These are phyloP conservation scores for Sinosuthora webbiana DNA, from an alignment of 2,113 vertebrate genomes.

Conservation along the genomic window DNA sequence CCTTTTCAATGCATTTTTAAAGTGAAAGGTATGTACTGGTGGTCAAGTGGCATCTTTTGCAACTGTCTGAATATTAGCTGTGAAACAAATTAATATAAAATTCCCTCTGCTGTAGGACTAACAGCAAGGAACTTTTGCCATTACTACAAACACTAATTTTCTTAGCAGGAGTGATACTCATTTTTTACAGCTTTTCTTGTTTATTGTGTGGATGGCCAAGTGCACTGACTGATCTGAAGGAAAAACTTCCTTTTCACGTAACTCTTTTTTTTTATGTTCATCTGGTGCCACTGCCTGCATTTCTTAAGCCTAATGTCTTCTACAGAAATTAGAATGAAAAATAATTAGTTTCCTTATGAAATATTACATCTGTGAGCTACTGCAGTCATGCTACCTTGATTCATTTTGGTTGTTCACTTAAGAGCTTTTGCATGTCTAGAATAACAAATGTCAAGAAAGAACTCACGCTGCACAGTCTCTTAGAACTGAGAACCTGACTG, in stretches of 20 bases:
- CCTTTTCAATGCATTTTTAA: neutral
- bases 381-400: neutral
- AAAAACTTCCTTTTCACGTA: neutral
- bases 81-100: neutral
- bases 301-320: neutral
- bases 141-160: neutral
- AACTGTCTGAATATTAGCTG: neutral
- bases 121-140: neutral
- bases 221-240: neutral
- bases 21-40: neutral
- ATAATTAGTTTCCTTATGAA: neutral
- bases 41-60: neutral
- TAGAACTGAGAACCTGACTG: neutral
- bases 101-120: neutral
- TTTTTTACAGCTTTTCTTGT: neutral
- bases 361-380: neutral
- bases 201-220: neutral
- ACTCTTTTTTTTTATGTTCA: neutral
- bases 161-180: neutral
- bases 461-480: neutral
- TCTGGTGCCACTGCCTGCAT: neutral
- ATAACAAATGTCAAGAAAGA: neutral
- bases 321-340: constrained; percentile 6
- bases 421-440: constrained; percentile 9
- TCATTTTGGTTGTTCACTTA: constrained; percentile 10